A percentile compares a stretch with the other conserved stretches of the same genome.
Evolutionary conservation across 2,797 vertebrate species (phyloP).

Genomic region (Discoglossus pictus): DNA sequence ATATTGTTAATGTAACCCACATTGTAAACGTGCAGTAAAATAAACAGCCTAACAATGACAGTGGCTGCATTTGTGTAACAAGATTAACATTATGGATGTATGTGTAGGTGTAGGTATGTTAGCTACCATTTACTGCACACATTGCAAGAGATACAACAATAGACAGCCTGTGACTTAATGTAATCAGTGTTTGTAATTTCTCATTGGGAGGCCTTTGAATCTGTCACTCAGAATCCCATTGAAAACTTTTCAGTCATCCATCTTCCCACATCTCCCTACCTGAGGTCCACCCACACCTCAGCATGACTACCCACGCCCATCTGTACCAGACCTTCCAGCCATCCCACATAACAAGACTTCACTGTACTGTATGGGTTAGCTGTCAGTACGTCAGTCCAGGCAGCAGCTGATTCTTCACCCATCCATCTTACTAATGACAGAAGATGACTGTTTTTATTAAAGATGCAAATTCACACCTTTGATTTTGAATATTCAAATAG

Average conservation of each 20-base stretch:
- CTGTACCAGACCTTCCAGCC: constrained; percentile 8
- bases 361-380: background rate
- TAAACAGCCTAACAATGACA: background rate
- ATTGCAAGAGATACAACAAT: constrained; percentile 26
- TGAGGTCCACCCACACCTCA: constrained; percentile 8
- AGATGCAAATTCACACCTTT: constrained; percentile 65
- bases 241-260: constrained; percentile 57
- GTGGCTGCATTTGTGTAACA: background rate
- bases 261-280: constrained; percentile 5
- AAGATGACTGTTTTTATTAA: constrained; percentile 67
- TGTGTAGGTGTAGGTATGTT: constrained; percentile 29
- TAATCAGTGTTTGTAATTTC: constrained; percentile 53
- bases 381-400: constrained; percentile 44
- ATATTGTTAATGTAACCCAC: no score
- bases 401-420: constrained; percentile 49
- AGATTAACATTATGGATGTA: constrained; percentile 11
- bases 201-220: constrained; percentile 57
- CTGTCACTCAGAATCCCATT: constrained; percentile 61
- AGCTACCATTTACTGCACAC: constrained; percentile 26
- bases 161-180: constrained; percentile 25
- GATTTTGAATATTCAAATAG: constrained; percentile 66
- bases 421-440: constrained; percentile 64
- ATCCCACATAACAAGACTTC: constrained; percentile 11
- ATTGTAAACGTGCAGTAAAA: no score
- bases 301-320: constrained; percentile 19